Conservation (phyloP, 2,113 vertebrate species). For the Crotalus tigris region DNA sequence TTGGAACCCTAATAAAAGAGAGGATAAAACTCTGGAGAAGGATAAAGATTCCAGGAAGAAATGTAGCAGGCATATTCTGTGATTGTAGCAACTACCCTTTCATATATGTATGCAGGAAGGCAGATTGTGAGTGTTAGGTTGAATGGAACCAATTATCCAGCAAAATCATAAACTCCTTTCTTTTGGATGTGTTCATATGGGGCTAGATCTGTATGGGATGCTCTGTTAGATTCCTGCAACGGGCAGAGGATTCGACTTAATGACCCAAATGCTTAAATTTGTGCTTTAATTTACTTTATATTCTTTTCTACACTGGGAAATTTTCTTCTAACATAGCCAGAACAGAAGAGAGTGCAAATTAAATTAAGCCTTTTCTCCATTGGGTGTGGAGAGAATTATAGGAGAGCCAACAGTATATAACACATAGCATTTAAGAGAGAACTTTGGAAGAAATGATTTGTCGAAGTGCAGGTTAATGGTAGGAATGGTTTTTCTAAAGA, state of each 20-base stretch:
- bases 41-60: not conserved
- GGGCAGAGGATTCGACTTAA: not conserved
- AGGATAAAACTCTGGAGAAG: not conserved
- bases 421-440: not conserved
- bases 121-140: not conserved
- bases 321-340: not conserved
- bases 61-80: not conserved
- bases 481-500: not conserved
- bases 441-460: not conserved
- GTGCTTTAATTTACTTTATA: not conserved
- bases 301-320: not conserved
- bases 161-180: not conserved
- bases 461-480: not conserved
- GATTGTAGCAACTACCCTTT: not conserved
- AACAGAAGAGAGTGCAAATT: not conserved
- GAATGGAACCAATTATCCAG: not conserved
- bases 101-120: not conserved
- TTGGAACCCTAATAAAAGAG: not conserved
- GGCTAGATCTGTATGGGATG: not conserved
- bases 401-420: not conserved
- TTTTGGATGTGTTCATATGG: not conserved
- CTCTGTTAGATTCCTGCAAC: not conserved
- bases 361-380: not conserved
- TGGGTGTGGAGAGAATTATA: not conserved
- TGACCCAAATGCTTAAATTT: not conserved